A percentile compares a stretch with the other conserved stretches of the same genome.
Evolutionary conservation across 2,797 vertebrate species (phyloP).

Genomic region (Halcyon chelicuti): DNA sequence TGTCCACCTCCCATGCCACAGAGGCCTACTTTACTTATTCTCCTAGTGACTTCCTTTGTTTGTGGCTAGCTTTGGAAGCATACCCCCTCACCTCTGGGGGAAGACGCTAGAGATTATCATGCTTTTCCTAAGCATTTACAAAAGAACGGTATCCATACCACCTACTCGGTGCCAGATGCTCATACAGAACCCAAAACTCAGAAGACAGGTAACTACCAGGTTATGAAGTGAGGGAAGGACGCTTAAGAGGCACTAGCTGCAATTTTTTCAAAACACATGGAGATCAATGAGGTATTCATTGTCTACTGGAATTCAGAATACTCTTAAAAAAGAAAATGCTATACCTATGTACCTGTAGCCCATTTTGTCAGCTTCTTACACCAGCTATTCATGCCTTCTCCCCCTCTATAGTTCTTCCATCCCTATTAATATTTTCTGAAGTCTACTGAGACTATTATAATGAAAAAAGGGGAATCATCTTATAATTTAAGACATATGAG

Average conservation of each 20-base stretch:
- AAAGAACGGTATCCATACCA: not conserved
- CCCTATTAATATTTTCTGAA: not conserved
- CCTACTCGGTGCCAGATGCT: not conserved
- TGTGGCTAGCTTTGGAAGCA: not conserved
- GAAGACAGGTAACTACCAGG: not conserved
- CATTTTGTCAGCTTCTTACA: not conserved
- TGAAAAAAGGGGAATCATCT: not conserved
- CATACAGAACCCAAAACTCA: not conserved
- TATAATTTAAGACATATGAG: not conserved
- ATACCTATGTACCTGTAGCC: not conserved
- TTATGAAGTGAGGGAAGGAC: not conserved
- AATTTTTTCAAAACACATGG: not conserved
- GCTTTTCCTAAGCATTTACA: not conserved
- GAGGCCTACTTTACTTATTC: not conserved
- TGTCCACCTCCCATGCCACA: not conserved
- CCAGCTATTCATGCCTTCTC: not conserved
- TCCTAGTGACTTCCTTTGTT: not conserved
- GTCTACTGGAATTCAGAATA: not conserved
- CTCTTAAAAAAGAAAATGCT: not conserved
- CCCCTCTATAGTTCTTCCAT: not conserved
- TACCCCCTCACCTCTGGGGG: not conserved
- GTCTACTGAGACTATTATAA: not conserved
- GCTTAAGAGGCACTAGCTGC: not conserved
- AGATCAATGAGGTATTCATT: not conserved
- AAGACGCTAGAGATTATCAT: not conserved